Conservation (phyloP, 2,113 vertebrate species). For the Todiramphus chloris region DNA sequence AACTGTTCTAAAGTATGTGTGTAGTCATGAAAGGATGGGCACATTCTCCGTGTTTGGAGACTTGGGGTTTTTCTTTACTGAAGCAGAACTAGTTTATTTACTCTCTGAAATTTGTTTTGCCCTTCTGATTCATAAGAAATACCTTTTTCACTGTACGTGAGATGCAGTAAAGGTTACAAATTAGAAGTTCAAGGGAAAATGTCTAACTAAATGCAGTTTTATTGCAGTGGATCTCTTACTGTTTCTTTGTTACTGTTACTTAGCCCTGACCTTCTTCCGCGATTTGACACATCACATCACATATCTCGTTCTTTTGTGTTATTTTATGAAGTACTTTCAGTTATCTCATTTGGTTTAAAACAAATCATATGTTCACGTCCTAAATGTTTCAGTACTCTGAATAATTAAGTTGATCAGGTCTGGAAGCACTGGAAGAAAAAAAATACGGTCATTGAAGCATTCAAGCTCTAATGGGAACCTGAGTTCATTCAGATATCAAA, state of each 20-base stretch:
- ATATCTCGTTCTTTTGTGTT: not conserved
- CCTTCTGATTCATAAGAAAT: not conserved
- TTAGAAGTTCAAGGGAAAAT: not conserved
- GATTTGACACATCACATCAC: not conserved
- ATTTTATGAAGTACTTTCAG: slow-evolving; percentile 56
- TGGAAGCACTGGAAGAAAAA: slow-evolving; percentile 72
- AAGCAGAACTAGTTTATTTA: not conserved
- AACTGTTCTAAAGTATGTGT: not conserved
- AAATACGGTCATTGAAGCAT: slow-evolving; percentile 76
- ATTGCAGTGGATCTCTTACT: not conserved
- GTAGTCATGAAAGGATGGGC: not conserved
- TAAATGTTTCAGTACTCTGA: slow-evolving; percentile 77
- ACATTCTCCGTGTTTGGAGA: not conserved
- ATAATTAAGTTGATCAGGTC: slow-evolving; percentile 81
- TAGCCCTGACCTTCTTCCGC: slow-evolving; percentile 34
- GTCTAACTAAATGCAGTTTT: not conserved
- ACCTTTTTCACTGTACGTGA: not conserved
- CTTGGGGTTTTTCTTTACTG: not conserved
- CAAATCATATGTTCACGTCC: slow-evolving; percentile 71
- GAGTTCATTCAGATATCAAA: slow-evolving; percentile 77
- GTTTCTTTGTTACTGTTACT: not conserved
- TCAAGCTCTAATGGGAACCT: slow-evolving; percentile 75
- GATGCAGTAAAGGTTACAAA: not conserved
- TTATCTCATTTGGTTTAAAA: slow-evolving; percentile 71
- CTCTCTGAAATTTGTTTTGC: not conserved